Evolutionary conservation across 64 coral and sea anemone species (phyloP).

Genomic region (Porites australiensis): DNA sequence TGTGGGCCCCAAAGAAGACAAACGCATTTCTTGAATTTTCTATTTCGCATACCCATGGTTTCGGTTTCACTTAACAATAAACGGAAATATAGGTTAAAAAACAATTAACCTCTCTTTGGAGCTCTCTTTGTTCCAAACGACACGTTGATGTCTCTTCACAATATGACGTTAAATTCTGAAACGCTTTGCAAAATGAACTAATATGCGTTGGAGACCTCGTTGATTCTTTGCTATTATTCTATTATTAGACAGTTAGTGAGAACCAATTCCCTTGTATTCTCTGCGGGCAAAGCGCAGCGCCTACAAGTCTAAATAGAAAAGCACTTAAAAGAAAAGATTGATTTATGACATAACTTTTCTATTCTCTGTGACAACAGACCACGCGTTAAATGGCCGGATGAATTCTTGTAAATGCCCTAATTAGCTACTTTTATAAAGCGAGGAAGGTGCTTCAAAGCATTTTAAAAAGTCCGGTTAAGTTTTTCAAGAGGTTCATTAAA

Average conservation of each 20-base stretch:
- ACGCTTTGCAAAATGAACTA: background rate
- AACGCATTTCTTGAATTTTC: slow-evolving; percentile 27
- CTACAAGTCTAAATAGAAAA: background rate
- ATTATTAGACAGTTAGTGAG: background rate
- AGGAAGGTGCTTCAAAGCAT: no score
- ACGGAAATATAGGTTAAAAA: slow-evolving; percentile 52
- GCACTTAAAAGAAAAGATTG: background rate
- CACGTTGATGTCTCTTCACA: slow-evolving; percentile 40
- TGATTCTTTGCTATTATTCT: background rate
- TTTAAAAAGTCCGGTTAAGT: no score
- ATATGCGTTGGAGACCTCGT: background rate
- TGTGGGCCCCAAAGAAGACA: background rate
- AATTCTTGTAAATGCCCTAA: background rate
- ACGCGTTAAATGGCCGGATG: slow-evolving; percentile 22
- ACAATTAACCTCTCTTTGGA: slow-evolving; percentile 42
- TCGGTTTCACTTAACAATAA: slow-evolving; percentile 62
- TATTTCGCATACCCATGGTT: background rate
- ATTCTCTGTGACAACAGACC: background rate
- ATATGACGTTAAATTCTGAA: background rate
- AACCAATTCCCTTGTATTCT: background rate
- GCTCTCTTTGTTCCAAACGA: slow-evolving; percentile 19
- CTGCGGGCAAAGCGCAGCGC: background rate
- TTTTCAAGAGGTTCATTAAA: no score
- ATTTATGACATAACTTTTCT: background rate
- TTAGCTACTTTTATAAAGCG: no score